These are phyloP conservation scores for Cosmia trapezina DNA, from an alignment of 2,888 invertebrate species.

Conservation along the genomic window DNA sequence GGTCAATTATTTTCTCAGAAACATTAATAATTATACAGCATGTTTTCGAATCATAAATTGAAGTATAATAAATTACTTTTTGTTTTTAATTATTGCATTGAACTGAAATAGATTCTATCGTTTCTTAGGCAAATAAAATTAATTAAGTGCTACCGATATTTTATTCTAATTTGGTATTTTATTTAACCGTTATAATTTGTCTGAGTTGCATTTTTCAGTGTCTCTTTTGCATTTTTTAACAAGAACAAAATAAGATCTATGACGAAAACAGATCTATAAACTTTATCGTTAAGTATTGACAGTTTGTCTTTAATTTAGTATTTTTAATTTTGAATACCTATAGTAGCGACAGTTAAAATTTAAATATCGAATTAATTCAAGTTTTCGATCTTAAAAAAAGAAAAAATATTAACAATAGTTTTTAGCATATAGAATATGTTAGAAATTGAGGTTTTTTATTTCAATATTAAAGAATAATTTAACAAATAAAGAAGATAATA, in stretches of 20 bases:
- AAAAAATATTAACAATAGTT: neutral
- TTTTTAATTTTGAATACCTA: neutral
- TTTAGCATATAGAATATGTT: neutral
- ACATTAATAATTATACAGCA: conserved; percentile 6
- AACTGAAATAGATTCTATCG: conserved; percentile 25
- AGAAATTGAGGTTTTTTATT: neutral
- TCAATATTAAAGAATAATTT: too few species aligned
- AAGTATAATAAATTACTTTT: conserved; percentile 12
- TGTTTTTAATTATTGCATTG: conserved; percentile 31
- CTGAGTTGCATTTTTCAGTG: conserved; percentile 17
- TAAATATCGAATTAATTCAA: neutral
- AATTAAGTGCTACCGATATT: conserved; percentile 21
- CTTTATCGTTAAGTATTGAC: neutral
- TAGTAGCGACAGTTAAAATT: neutral
- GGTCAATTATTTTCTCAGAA: conserved; percentile 7
- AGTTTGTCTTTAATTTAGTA: neutral
- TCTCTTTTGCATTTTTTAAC: neutral
- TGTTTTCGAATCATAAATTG: conserved; percentile 27
- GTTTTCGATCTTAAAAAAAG: neutral
- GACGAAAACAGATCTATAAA: neutral
- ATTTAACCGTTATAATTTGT: conserved; percentile 38
- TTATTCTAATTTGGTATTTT: conserved; percentile 16
- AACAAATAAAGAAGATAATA: too few species aligned
- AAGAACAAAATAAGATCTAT: neutral
- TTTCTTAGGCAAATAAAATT: conserved; percentile 43